Base-by-base conservation (phyloP, 2,888 invertebrate species). In the Phengaris arion region DNA sequence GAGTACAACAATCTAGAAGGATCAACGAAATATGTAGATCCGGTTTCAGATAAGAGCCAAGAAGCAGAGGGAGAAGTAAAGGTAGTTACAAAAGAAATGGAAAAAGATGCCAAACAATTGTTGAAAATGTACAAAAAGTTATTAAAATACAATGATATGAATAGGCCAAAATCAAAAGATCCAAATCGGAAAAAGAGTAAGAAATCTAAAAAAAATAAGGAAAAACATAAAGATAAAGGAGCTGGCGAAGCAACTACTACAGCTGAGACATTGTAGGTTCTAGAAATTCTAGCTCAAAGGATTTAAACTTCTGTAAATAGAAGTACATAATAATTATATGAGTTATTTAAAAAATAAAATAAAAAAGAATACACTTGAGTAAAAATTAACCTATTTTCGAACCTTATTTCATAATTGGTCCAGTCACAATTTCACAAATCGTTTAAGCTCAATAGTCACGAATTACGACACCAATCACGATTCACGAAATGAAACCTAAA, bases 1-100 rank as follows among this genome's bases (percentile, higher is more conserved):
- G 95, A 95, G 78, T 95, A 94, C 78, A 92, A 95, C 74, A 89
- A 89, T 7, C 78, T 94, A 55, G 81, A 89, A 82, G 87, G 86
- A 0, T 89, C 89, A 0, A 89, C 86, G 0, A 90, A 85, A 78
- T 93, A 89, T 76, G 90, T 93, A 0, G 84, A 89, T 80, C 90
- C 92, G 0, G 82, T 88, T 0, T 78, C 77, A 75, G 87, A 86
- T 69, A 12, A 79, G n/a, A 80, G 81, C 64, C 74, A 75, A 76
- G 79, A 77, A 68, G 75, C 74, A 64, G 76, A 78, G 35, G 75
- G 54, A 75, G 76, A 77, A 15, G 77, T 77, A 10, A 77, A 76
- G n/a, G 77, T 80, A 69, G 79, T 80, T 5, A 80, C 80, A 9
- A 81, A 81, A 74, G 81, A 82, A 79, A 89, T 94, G 87, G 90